Conservation (phyloP, 2,888 invertebrate species). For the Cheilosia soror region DNA sequence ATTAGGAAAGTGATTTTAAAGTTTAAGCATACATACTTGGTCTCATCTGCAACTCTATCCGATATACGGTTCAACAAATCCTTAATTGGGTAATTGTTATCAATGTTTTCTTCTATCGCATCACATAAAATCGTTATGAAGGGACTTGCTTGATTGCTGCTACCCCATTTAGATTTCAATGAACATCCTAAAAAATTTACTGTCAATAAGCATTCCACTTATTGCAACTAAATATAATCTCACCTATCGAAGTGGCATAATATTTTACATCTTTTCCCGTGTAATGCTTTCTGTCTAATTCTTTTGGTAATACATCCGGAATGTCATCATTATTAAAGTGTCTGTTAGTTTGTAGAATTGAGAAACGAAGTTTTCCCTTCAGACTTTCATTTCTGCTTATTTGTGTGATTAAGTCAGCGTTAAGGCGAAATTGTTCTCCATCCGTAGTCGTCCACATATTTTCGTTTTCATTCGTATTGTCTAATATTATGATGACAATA, state of each 20-base stretch:
- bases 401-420: constrained; percentile 24
- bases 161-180: constrained; percentile 23
- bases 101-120: constrained; percentile 1
- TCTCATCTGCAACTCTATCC: neutral
- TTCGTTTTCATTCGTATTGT: constrained; percentile 43
- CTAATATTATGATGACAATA: constrained; percentile 51
- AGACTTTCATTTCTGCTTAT: constrained; percentile 12
- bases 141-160: constrained; percentile 6
- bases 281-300: neutral
- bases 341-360: constrained; percentile 55
- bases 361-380: constrained; percentile 32
- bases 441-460: constrained; percentile 38
- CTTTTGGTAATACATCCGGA: neutral
- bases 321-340: neutral
- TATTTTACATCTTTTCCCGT: constrained; percentile 18
- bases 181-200: constrained; percentile 4
- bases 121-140: constrained; percentile 39
- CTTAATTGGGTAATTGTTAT: neutral
- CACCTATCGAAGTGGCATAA: constrained; percentile 50
- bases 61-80: constrained; percentile 12
- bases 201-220: neutral
- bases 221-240: neutral
- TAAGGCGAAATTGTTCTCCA: constrained; percentile 10
- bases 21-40: constrained; percentile 12
- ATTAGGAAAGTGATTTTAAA: neutral